These are phyloP conservation scores for Aleiodes testaceus DNA, from an alignment of 2,888 invertebrate genomes.

Conservation along the genomic window DNA sequence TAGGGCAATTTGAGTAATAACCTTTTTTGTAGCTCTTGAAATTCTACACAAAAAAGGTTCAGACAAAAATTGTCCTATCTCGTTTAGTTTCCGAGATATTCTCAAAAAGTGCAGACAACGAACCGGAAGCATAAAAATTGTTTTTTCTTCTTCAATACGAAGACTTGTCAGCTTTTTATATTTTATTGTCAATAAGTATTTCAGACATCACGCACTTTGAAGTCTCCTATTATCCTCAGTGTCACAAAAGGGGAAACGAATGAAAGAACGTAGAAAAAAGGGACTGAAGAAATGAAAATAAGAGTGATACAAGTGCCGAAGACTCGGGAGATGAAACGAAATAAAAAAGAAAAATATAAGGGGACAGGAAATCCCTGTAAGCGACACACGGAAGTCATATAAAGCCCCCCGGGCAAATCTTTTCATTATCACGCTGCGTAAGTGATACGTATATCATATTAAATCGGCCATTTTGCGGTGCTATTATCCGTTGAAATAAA, in stretches of 20 bases:
- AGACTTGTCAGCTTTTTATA: constrained; percentile 11
- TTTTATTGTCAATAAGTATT: constrained; percentile 38
- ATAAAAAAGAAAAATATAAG: constrained; percentile 36
- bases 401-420: constrained; percentile 69
- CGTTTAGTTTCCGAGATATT: no score
- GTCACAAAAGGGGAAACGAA: constrained; percentile 12
- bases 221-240: constrained; percentile 30
- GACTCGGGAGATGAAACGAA: constrained; percentile 44
- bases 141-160: neutral
- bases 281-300: constrained; percentile 29
- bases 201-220: constrained; percentile 34
- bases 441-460: constrained; percentile 72
- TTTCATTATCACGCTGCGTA: constrained; percentile 71
- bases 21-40: no score
- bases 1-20: no score
- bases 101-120: neutral
- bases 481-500: constrained; percentile 59
- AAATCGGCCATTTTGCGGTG: constrained; percentile 68
- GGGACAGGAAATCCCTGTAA: constrained; percentile 53
- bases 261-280: neutral
- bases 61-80: no score
- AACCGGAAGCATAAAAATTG: neutral
- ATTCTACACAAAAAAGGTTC: no score
- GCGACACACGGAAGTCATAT: constrained; percentile 65
- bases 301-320: constrained; percentile 41